Evolutionary conservation across 2,888 invertebrate genomes (phyloP).

Genomic region (Melinaea menophilus): DNA sequence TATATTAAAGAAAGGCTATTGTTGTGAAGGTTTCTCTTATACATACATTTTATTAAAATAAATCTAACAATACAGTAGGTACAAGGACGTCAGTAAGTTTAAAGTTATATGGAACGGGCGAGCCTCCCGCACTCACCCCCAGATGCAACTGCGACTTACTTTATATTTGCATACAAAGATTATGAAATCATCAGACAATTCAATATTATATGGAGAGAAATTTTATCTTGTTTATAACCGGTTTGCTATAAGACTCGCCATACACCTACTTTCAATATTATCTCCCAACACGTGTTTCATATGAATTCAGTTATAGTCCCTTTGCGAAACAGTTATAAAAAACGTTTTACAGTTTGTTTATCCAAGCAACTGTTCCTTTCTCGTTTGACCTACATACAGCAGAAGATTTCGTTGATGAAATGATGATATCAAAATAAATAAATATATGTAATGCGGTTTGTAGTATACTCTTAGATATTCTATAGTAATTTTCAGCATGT

Average conservation of each 20-base stretch:
- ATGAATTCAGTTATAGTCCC: background rate
- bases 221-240: background rate
- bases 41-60: no score
- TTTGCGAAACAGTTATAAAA: slow-evolving; percentile 7
- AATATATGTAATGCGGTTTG: slow-evolving; percentile 10
- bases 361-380: slow-evolving; percentile 19
- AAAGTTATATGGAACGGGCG: no score
- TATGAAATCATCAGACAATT: background rate
- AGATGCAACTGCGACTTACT: slow-evolving; percentile 24
- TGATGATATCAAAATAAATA: slow-evolving; percentile 16
- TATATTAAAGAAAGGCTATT: no score
- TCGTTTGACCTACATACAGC: slow-evolving; percentile 48
- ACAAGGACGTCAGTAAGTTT: no score
- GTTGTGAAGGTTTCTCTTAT: no score
- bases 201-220: slow-evolving; percentile 3
- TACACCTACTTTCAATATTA: no score
- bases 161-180: slow-evolving; percentile 7
- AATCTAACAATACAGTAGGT: no score
- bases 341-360: slow-evolving; percentile 19
- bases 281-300: no score
- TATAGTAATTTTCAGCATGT: slow-evolving; percentile 19
- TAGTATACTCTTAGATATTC: background rate
- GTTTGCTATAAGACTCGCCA: background rate
- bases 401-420: slow-evolving; percentile 41
- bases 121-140: slow-evolving; percentile 9